A percentile compares a stretch with the other conserved stretches of the same genome.
These are phyloP conservation scores for Poecile montanus DNA, from an alignment of 2,797 vertebrate genomes.

Conservation along the genomic window DNA sequence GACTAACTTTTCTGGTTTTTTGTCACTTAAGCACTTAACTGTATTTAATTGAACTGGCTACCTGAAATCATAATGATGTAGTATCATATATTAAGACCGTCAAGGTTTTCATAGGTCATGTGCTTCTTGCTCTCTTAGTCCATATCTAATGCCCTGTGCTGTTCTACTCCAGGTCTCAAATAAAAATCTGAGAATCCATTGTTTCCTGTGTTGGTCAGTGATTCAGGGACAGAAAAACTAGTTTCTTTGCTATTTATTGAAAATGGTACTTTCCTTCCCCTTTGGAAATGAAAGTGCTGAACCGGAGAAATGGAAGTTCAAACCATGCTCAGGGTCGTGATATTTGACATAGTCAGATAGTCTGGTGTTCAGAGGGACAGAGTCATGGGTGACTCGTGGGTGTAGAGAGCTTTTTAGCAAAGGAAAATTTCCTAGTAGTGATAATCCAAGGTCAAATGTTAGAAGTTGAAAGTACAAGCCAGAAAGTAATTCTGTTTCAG, in stretches of 20 bases:
- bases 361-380: background rate
- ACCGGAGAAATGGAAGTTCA: background rate
- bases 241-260: background rate
- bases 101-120: background rate
- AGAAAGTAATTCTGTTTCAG: background rate
- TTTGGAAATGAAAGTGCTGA: background rate
- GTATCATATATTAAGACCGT: background rate
- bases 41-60: conserved; percentile 17
- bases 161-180: background rate
- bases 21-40: conserved; percentile 39
- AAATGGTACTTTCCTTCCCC: background rate
- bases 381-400: background rate
- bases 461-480: background rate
- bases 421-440: background rate
- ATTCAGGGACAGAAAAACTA: background rate
- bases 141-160: background rate
- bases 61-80: conserved; percentile 11
- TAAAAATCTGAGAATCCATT: background rate
- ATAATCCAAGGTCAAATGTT: background rate
- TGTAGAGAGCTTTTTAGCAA: background rate
- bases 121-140: background rate
- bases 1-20: conserved; percentile 28
- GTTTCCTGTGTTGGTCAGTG: background rate
- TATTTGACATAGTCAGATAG: background rate
- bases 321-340: background rate